Percentiles rank a stretch among this genome's conserved stretches.
These are phyloP conservation scores for Chascanopsetta lugubris DNA, from an alignment of 2,113 vertebrate genomes.

Conservation along the genomic window DNA sequence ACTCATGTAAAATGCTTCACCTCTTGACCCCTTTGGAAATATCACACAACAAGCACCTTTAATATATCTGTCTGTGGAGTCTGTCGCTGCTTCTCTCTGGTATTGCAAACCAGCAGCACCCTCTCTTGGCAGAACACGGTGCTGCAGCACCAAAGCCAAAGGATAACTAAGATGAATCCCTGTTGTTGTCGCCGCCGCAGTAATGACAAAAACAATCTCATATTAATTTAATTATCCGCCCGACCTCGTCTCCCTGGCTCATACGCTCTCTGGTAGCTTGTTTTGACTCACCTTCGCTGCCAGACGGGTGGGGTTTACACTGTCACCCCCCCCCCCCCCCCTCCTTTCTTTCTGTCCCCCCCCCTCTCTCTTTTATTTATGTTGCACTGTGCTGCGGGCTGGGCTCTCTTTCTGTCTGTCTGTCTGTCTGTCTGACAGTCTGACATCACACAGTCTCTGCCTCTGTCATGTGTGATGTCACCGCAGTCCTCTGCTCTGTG, in stretches of 20 bases:
- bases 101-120: slow-evolving; percentile 29
- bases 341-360: slow-evolving; percentile 19
- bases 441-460: slow-evolving; percentile 32
- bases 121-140: slow-evolving; percentile 29
- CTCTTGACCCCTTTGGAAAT: slow-evolving; percentile 20
- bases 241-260: background rate
- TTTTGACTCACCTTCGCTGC: background rate
- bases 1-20: no score
- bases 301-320: slow-evolving; percentile 28
- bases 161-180: no score
- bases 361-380: background rate
- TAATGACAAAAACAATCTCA: slow-evolving; percentile 5
- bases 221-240: background rate
- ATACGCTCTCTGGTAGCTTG: background rate
- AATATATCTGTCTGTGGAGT: no score
- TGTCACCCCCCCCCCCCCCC: slow-evolving; percentile 7
- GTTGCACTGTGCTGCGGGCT: background rate
- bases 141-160: background rate
- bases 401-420: background rate
- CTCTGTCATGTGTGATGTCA: slow-evolving; percentile 40
- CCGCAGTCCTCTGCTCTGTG: slow-evolving; percentile 53
- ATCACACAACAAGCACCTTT: slow-evolving; percentile 17
- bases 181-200: no score
- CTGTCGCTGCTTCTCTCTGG: background rate
- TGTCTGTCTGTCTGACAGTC: background rate